These are phyloP conservation scores for Onychomys leucogaster DNA, from an alignment of 2,797 vertebrate species.

Conservation along the genomic window DNA sequence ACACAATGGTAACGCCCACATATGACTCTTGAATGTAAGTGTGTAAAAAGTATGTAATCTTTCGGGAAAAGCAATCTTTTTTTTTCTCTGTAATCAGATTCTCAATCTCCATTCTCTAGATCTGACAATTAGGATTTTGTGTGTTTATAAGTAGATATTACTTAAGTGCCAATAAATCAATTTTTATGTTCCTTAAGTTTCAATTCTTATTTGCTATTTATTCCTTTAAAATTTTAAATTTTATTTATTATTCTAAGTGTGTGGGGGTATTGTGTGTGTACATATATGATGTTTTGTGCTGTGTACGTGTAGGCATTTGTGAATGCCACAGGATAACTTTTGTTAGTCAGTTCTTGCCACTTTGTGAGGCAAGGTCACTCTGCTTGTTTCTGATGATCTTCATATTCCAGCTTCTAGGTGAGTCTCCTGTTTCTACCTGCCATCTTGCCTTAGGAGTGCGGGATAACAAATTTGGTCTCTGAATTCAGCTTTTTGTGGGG, in stretches of 20 bases:
- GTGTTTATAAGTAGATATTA: background rate
- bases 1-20: background rate
- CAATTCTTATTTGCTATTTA: background rate
- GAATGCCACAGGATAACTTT: background rate
- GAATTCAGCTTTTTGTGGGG: background rate
- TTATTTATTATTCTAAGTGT: background rate
- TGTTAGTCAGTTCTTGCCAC: no score
- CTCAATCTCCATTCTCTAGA: background rate
- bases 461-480: background rate
- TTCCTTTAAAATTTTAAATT: background rate
- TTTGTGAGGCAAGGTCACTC: background rate
- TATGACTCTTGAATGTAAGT: background rate
- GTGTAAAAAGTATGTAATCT: slow-evolving; percentile 4
- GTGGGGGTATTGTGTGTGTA: background rate
- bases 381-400: background rate
- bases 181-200: background rate
- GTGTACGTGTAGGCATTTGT: background rate
- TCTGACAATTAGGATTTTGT: background rate
- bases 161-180: background rate
- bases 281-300: background rate
- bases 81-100: slow-evolving; percentile 3
- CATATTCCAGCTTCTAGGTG: background rate
- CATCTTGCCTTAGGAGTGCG: background rate
- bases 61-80: background rate
- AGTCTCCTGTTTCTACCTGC: background rate